These are phyloP conservation scores for Pagetopsis macropterus DNA, from an alignment of 2,797 vertebrate species.

Conservation along the genomic window DNA sequence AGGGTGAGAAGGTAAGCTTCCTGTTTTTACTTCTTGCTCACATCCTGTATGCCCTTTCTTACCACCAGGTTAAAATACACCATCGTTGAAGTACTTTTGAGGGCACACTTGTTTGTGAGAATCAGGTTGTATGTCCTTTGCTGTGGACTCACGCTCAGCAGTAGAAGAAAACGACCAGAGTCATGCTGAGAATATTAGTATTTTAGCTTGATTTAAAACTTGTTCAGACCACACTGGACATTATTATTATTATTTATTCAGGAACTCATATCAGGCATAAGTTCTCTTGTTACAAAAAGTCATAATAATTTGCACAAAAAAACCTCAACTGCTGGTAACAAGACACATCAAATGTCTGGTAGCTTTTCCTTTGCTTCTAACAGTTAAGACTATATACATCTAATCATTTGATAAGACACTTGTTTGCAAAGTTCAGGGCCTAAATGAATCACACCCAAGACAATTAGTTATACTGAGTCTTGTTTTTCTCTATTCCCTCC, in stretches of 20 bases:
- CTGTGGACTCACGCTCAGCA: constrained; percentile 1
- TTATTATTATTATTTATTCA: neutral
- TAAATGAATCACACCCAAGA: constrained; percentile 3
- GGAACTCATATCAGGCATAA: neutral
- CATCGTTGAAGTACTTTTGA: constrained; percentile 24
- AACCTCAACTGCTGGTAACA: neutral
- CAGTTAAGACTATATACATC: neutral
- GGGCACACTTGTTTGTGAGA: neutral
- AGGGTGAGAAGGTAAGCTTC: constrained; percentile 74
- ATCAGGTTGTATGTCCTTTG: constrained; percentile 6
- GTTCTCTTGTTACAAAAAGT: neutral
- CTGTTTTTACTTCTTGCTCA: neutral
- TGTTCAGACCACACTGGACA: neutral
- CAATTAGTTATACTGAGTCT: constrained; percentile 18
- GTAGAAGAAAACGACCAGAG: constrained; percentile 23
- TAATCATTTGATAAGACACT: constrained; percentile 11
- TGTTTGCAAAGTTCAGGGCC: constrained; percentile 18
- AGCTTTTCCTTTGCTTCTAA: neutral
- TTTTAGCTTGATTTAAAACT: constrained; percentile 29
- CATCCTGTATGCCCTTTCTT: neutral
- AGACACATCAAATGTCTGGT: neutral
- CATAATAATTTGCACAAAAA: neutral
- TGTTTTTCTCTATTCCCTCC: constrained; percentile 11
- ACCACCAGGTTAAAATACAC: constrained; percentile 3
- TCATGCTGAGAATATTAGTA: neutral